Conservation (phyloP, 2,797 vertebrate species). For the Sparus aurata region DNA sequence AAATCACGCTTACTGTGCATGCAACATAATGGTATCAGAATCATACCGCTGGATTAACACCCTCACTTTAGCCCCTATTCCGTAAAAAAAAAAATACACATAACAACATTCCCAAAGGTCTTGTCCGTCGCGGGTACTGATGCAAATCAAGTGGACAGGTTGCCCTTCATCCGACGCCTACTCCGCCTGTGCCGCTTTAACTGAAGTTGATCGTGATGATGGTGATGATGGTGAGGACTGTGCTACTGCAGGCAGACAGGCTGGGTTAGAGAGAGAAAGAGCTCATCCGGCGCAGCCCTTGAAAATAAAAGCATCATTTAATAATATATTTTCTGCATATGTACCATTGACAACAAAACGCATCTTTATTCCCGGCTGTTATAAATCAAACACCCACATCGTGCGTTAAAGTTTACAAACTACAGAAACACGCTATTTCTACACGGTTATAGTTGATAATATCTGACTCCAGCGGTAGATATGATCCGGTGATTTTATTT, state of each 20-base stretch:
- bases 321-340: background rate
- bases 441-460: background rate
- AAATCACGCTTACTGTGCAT: constrained; percentile 68
- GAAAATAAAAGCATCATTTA: constrained; percentile 43
- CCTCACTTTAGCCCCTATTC: background rate
- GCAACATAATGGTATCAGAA: constrained; percentile 40
- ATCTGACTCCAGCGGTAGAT: background rate
- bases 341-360: background rate
- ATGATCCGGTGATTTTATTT: constrained; percentile 4
- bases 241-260: constrained; percentile 21
- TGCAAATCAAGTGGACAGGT: constrained; percentile 25
- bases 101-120: constrained; percentile 15
- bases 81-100: background rate
- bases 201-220: constrained; percentile 58
- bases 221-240: constrained; percentile 40
- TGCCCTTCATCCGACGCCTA: constrained; percentile 60
- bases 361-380: no score
- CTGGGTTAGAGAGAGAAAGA: background rate
- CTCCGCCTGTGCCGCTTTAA: constrained; percentile 30
- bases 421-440: background rate
- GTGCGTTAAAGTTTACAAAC: background rate
- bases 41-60: constrained; percentile 28
- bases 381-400: background rate
- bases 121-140: constrained; percentile 16
- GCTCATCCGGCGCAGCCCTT: constrained; percentile 49